These are phyloP conservation scores for Trachelipus rathkii DNA, from an alignment of 1,140 invertebrate species.

Conservation along the genomic window DNA sequence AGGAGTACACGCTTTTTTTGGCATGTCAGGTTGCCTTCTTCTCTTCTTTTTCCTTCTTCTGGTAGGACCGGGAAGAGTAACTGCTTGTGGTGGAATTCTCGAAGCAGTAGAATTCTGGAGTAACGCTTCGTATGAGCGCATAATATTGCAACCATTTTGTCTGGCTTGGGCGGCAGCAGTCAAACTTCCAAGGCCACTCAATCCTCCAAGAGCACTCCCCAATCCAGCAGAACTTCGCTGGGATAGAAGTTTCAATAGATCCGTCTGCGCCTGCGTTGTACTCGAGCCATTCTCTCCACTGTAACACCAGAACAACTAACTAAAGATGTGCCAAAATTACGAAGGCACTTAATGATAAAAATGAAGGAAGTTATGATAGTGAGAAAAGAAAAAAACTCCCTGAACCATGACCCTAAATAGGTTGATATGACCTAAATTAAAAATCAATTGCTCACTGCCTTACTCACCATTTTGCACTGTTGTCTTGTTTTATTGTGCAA, in stretches of 20 bases:
- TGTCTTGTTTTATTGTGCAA: conserved; percentile 7
- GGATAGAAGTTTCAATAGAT: conserved; percentile 45
- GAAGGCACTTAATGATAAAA: neutral
- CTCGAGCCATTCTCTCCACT: conserved; percentile 46
- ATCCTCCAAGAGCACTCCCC: conserved; percentile 38
- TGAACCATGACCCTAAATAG: neutral
- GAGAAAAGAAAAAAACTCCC: conserved; percentile 3
- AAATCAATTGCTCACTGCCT: neutral
- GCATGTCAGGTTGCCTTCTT: conserved; percentile 45
- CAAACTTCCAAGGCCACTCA: conserved; percentile 40
- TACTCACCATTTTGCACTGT: conserved; percentile 12
- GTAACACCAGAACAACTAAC: conserved; percentile 32
- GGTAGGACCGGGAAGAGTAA: conserved; percentile 42
- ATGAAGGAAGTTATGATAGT: neutral
- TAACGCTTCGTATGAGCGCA: conserved; percentile 43
- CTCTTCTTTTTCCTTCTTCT: conserved; percentile 45
- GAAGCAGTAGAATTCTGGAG: conserved; percentile 40
- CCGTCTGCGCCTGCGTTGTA: conserved; percentile 43
- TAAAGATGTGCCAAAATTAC: neutral
- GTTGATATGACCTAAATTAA: neutral
- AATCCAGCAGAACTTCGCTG: conserved; percentile 35
- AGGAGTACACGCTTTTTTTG: conserved; percentile 45
- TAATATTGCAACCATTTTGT: conserved; percentile 43
- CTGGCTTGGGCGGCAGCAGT: conserved; percentile 41
- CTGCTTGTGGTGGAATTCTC: conserved; percentile 38